These are phyloP conservation scores for Aleiodes alternator DNA, from an alignment of 2,888 invertebrate genomes.

Conservation along the genomic window DNA sequence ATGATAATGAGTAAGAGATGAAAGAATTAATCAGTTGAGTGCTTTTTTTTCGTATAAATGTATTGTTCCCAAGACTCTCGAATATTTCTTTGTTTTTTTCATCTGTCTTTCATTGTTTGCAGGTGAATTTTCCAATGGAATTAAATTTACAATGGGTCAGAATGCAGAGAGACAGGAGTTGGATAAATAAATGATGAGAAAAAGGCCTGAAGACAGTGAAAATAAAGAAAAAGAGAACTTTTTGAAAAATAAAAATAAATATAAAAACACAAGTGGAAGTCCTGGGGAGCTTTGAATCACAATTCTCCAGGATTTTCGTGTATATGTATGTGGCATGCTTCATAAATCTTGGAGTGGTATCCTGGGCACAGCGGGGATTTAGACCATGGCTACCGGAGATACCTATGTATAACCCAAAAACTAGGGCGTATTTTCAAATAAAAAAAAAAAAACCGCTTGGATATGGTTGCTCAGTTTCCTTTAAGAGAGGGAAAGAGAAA, in stretches of 20 bases:
- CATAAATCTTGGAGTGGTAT: slow-evolving; percentile 47
- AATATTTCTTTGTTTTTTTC: too few relatives aligned
- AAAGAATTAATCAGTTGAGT: slow-evolving; percentile 2
- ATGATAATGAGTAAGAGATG: neutral
- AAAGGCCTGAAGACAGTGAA: neutral
- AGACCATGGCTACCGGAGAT: slow-evolving; percentile 19
- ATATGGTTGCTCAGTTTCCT: slow-evolving; percentile 26
- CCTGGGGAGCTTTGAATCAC: slow-evolving; percentile 38
- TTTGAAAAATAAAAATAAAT: neutral
- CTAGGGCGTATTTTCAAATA: neutral
- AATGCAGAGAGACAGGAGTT: too few relatives aligned
- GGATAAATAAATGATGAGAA: neutral
- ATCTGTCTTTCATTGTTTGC: too few relatives aligned
- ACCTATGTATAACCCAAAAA: slow-evolving; percentile 23
- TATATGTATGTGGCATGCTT: slow-evolving; percentile 37
- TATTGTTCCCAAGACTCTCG: too few relatives aligned
- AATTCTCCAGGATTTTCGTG: slow-evolving; percentile 32
- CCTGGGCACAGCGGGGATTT: slow-evolving; percentile 27
- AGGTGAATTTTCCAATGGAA: too few relatives aligned
- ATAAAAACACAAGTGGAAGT: slow-evolving; percentile 1
- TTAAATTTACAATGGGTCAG: neutral
- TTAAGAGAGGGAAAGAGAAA: neutral
- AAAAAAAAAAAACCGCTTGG: neutral
- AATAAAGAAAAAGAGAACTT: neutral
- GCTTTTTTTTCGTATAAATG: neutral